Conservation (phyloP, 2,888 invertebrate species). For the Lumbricus terrestris region DNA sequence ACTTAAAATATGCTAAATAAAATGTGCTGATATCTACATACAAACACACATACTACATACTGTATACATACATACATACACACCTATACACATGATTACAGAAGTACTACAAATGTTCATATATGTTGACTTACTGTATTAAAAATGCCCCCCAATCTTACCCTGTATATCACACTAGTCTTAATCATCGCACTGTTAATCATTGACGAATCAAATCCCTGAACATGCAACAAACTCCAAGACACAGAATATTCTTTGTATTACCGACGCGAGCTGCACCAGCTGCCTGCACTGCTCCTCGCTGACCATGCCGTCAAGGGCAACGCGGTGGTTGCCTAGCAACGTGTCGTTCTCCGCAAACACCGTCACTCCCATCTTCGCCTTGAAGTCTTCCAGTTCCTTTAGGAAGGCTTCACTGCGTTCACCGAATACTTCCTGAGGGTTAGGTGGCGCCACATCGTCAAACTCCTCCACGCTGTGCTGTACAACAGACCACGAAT, state of each 20-base stretch:
- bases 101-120: no score
- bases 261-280: constrained; percentile 46
- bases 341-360: constrained; percentile 31
- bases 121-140: neutral
- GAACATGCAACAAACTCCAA: neutral
- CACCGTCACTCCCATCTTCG: constrained; percentile 20
- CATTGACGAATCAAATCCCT: neutral
- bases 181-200: neutral
- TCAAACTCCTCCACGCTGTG: neutral
- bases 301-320: constrained; percentile 47
- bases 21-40: no score
- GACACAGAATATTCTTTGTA: constrained; percentile 11
- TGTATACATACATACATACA: no score
- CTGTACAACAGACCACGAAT: neutral
- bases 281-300: constrained; percentile 50
- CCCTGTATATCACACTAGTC: neutral
- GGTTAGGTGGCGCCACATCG: neutral
- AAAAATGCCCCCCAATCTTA: neutral
- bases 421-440: constrained; percentile 19
- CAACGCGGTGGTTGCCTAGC: constrained; percentile 43
- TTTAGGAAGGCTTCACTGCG: neutral
- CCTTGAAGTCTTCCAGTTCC: neutral
- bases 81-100: no score
- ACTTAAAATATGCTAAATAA: no score
- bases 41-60: no score